Evolutionary conservation across 1,140 invertebrate species (phyloP).

Genomic region (Lepidostoma basale): DNA sequence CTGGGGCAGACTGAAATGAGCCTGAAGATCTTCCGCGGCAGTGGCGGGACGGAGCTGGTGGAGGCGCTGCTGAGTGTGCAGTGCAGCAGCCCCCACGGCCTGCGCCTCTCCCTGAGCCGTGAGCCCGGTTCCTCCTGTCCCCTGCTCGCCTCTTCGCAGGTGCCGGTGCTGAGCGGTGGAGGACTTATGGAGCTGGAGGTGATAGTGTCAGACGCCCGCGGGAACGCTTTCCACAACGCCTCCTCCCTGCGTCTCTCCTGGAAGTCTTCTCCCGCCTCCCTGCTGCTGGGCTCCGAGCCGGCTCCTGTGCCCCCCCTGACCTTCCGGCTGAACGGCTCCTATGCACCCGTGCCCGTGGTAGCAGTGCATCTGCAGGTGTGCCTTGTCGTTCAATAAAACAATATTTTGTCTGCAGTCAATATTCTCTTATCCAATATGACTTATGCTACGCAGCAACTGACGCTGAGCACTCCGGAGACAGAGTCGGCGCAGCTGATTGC

Average conservation of each 20-base stretch:
- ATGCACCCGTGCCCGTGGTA: constrained; percentile 22
- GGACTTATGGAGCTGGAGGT: constrained; percentile 30
- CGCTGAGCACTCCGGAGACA: not conserved
- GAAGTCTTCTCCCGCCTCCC: not conserved
- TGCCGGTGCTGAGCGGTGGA: constrained; percentile 23
- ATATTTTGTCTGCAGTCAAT: too few relatives aligned
- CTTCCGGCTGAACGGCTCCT: constrained; percentile 11
- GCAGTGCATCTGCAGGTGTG: constrained; percentile 36
- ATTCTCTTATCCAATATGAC: not conserved
- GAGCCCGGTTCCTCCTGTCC: constrained; percentile 20
- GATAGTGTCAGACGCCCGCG: constrained; percentile 20
- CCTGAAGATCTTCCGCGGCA: constrained; percentile 29
- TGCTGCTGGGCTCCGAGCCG: constrained; percentile 17
- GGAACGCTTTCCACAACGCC: constrained; percentile 34
- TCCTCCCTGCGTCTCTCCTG: constrained; percentile 28
- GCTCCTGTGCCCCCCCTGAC: constrained; percentile 5
- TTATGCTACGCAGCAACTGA: not conserved
- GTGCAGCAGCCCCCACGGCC: constrained; percentile 30
- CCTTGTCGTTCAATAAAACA: not conserved
- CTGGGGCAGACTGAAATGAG: constrained; percentile 32
- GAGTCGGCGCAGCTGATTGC: constrained; percentile 4
- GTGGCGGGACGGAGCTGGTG: not conserved
- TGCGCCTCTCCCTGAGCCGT: constrained; percentile 6
- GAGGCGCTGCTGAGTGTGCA: constrained; percentile 10
- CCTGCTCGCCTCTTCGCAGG: constrained; percentile 24